These are phyloP conservation scores for Leptodirus hochenwartii DNA, from an alignment of 2,888 invertebrate species.

Conservation along the genomic window DNA sequence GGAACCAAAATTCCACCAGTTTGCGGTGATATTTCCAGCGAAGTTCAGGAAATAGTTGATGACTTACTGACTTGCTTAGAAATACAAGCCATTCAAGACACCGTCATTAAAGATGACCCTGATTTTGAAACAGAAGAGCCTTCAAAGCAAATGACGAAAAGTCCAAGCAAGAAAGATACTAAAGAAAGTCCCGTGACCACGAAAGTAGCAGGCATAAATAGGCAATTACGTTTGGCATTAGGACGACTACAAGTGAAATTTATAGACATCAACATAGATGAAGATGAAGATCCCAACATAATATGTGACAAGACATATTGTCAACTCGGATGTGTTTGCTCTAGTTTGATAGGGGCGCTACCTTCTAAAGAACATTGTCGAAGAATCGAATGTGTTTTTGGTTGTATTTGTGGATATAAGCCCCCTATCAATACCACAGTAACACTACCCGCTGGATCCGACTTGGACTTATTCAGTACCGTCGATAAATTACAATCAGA, in stretches of 20 bases:
- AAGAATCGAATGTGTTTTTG: constrained; percentile 38
- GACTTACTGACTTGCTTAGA: constrained; percentile 13
- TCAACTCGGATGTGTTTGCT: constrained; percentile 46
- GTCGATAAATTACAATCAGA: constrained; percentile 29
- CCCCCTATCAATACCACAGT: constrained; percentile 10
- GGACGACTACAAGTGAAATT: constrained; percentile 46
- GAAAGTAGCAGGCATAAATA: constrained; percentile 6
- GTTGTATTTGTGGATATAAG: constrained; percentile 29
- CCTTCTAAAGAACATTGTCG: constrained; percentile 38
- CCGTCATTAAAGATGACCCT: constrained; percentile 13
- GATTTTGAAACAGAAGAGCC: constrained; percentile 14
- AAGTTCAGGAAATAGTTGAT: constrained; percentile 24
- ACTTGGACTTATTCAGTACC: constrained; percentile 21
- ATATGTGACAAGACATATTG: constrained; percentile 38
- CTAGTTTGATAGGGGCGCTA: constrained; percentile 29
- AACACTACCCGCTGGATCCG: constrained; percentile 18
- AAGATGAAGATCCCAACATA: constrained; percentile 18
- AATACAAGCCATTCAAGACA: constrained; percentile 23
- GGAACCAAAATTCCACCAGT: neutral
- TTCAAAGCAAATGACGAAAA: constrained; percentile 8
- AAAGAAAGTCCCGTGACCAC: constrained; percentile 1
- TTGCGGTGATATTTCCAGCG: neutral
- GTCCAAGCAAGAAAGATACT: constrained; percentile 5
- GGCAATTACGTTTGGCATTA: constrained; percentile 29
- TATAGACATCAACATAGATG: constrained; percentile 29